Evolutionary conservation across 2,888 invertebrate species (phyloP).

Genomic region (Apotomis turbidana): DNA sequence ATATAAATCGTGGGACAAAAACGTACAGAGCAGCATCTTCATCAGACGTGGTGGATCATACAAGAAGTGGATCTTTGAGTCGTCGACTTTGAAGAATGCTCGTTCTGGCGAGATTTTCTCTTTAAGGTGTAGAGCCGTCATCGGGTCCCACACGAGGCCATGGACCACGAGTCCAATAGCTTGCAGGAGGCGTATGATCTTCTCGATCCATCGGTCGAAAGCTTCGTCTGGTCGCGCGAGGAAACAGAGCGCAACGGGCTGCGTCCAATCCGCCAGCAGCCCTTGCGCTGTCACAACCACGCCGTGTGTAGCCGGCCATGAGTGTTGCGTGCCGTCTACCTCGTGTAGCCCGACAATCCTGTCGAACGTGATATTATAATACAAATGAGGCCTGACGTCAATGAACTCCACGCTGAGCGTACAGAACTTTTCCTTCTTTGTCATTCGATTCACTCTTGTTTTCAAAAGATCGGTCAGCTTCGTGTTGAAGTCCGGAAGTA

Average conservation of each 20-base stretch:
- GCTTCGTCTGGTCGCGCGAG: background rate
- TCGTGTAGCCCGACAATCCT: conserved; percentile 32
- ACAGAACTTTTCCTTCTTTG: conserved; percentile 17
- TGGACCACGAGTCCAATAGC: conserved; percentile 15
- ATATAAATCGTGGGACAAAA: conserved; percentile 17
- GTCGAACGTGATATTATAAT: conserved; percentile 31
- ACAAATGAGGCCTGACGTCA: conserved; percentile 10
- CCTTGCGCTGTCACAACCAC: conserved; percentile 14
- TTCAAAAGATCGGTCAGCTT: conserved; percentile 6
- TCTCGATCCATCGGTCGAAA: conserved; percentile 14
- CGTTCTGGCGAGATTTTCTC: background rate
- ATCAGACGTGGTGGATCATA: conserved; percentile 28
- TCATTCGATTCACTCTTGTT: conserved; percentile 22
- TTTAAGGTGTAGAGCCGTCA: background rate
- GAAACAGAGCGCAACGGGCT: conserved; percentile 17
- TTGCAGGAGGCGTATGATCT: background rate
- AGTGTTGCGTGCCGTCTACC: conserved; percentile 15
- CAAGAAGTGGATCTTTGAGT: conserved; percentile 12
- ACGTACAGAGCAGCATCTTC: conserved; percentile 18
- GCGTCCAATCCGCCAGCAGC: conserved; percentile 18
- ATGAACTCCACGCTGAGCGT: conserved; percentile 17
- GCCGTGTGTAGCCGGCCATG: conserved; percentile 20
- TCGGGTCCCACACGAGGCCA: conserved; percentile 24
- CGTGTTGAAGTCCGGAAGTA: conserved; percentile 5
- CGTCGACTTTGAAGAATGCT: conserved; percentile 22